These are phyloP conservation scores for Cylloceria caligata DNA, from an alignment of 2,888 invertebrate species.

Conservation along the genomic window DNA sequence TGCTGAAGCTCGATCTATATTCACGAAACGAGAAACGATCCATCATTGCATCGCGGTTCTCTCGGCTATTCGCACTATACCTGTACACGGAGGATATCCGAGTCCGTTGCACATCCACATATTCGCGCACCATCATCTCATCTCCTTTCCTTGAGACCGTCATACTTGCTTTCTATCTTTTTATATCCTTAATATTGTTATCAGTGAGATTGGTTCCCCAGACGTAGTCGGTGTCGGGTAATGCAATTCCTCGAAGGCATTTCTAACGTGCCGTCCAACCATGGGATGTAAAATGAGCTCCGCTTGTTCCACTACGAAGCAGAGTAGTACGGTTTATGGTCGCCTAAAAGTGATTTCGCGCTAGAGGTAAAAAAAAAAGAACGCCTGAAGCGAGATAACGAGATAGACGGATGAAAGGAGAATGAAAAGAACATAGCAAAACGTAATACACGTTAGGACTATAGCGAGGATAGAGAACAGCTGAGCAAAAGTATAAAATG, in stretches of 20 bases:
- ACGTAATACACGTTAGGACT: slow-evolving; percentile 45
- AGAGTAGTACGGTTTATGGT: slow-evolving; percentile 70
- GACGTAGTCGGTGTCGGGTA: slow-evolving; percentile 52
- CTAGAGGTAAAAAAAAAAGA: slow-evolving; percentile 57
- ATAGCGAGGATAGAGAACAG: slow-evolving; percentile 46
- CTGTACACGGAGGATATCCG: slow-evolving; percentile 29
- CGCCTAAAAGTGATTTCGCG: slow-evolving; percentile 67
- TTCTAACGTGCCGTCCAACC: slow-evolving; percentile 53
- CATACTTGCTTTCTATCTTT: slow-evolving; percentile 57
- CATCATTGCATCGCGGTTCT: slow-evolving; percentile 73
- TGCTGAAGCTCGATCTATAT: slow-evolving; percentile 77
- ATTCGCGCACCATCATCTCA: slow-evolving; percentile 25
- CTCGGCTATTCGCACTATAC: slow-evolving; percentile 38
- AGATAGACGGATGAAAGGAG: slow-evolving; percentile 28
- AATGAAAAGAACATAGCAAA: slow-evolving; percentile 36
- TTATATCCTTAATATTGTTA: slow-evolving; percentile 75
- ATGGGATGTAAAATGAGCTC: slow-evolving; percentile 62
- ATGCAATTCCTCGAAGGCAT: slow-evolving; percentile 63
- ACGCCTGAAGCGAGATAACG: slow-evolving; percentile 2
- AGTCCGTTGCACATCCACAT: slow-evolving; percentile 32
- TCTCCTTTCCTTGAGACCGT: slow-evolving; percentile 19
- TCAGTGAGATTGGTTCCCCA: slow-evolving; percentile 74
- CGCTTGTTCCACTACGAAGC: slow-evolving; percentile 53
- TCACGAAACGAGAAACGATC: slow-evolving; percentile 75
- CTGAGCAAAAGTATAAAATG: slow-evolving; percentile 31